Evolutionary conservation across 2,113 vertebrate genomes (phyloP).

Genomic region (Laticauda laticaudata): DNA sequence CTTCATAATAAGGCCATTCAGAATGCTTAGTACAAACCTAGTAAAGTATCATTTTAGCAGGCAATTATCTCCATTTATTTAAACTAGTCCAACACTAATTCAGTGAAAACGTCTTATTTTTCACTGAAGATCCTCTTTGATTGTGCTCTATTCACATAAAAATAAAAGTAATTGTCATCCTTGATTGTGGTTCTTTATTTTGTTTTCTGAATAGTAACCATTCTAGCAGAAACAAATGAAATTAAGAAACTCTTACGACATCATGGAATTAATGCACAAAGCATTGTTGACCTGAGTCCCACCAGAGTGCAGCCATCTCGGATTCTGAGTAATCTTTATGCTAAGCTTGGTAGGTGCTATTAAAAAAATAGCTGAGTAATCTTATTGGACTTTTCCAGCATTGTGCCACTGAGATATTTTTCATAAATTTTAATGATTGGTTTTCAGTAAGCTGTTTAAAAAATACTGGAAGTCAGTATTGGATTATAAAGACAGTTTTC

Average conservation of each 20-base stretch:
- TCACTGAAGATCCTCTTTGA: neutral
- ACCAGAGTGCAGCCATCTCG: conserved; percentile 90
- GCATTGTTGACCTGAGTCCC: conserved; percentile 82
- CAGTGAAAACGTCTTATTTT: neutral
- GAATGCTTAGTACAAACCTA: neutral
- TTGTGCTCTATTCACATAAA: neutral
- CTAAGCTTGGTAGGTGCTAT: conserved; percentile 83
- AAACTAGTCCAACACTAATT: neutral
- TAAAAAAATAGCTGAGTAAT: neutral
- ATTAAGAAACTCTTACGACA: conserved; percentile 82
- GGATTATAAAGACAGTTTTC: neutral
- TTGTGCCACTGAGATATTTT: neutral
- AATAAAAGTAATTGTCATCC: neutral
- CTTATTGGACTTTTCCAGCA: neutral
- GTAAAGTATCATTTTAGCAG: neutral
- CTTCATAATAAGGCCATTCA: neutral
- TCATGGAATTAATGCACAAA: conserved; percentile 82
- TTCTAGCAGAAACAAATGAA: conserved; percentile 86
- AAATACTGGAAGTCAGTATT: neutral
- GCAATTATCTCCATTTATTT: neutral
- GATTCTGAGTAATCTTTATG: conserved; percentile 94
- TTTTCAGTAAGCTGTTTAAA: neutral
- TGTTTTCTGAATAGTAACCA: conserved; percentile 77
- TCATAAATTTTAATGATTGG: neutral
- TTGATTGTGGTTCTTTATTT: neutral